These are phyloP conservation scores for Cydia fagiglandana DNA, from an alignment of 1,140 invertebrate genomes.

Conservation along the genomic window DNA sequence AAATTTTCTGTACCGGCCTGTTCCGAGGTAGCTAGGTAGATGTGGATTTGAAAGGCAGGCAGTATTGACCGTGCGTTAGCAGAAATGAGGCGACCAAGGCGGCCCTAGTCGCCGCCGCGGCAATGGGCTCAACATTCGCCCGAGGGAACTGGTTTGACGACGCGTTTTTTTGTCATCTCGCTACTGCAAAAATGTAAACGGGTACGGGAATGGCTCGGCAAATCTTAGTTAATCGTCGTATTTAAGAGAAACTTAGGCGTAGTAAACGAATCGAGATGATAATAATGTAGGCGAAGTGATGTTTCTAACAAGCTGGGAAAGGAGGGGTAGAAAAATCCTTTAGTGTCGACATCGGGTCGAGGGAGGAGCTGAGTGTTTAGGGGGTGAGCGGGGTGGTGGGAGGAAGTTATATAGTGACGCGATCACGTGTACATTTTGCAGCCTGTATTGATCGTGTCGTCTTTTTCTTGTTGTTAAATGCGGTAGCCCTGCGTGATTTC, in stretches of 20 bases:
- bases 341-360: conserved; percentile 66
- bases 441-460: conserved; percentile 77
- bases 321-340: conserved; percentile 63
- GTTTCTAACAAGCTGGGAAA: conserved; percentile 45
- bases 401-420: conserved; percentile 76
- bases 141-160: conserved; percentile 63
- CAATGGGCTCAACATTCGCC: conserved; percentile 41
- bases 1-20: not conserved
- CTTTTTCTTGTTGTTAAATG: conserved; percentile 71
- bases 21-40: not conserved
- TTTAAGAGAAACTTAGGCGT: conserved; percentile 33
- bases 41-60: not conserved
- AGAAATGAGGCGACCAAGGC: not conserved
- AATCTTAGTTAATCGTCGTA: conserved; percentile 35
- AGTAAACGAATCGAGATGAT: conserved; percentile 23
- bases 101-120: conserved; percentile 23
- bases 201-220: conserved; percentile 9
- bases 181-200: conserved; percentile 32
- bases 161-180: conserved; percentile 52
- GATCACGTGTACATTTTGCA: conserved; percentile 79
- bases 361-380: conserved; percentile 68
- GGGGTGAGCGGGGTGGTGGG: conserved; percentile 67
- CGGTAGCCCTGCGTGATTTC: conserved; percentile 61
- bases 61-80: conserved; percentile 23
- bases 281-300: conserved; percentile 36